A percentile compares a stretch with the other conserved stretches of the same genome.
phyloP scores from a whole-genome alignment of 2,797 vertebrate species.

The Acanthis flammea region DNA sequence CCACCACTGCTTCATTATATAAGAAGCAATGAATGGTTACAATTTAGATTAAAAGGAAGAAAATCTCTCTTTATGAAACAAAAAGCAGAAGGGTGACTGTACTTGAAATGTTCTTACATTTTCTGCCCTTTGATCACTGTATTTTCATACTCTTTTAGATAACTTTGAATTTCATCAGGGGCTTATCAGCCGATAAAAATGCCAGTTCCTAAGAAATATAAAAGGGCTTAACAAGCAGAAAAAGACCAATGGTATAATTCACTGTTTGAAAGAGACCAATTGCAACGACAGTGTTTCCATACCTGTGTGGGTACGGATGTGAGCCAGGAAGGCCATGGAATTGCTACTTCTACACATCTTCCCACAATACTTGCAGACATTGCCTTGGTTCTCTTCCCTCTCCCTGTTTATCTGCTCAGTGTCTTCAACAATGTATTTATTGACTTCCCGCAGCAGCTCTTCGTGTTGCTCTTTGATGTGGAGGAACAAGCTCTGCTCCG shows the following conservation, averaged over 20 bases:
- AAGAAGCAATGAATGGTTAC: constrained; percentile 27
- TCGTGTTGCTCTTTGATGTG: constrained; percentile 99
- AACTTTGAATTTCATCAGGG: neutral
- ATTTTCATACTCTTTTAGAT: neutral
- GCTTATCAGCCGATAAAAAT: neutral
- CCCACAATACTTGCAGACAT: constrained; percentile 93
- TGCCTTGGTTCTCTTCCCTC: constrained; percentile 96
- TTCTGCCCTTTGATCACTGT: neutral
- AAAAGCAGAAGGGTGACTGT: neutral
- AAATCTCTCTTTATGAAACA: neutral
- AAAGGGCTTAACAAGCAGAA: neutral
- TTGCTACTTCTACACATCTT: constrained; percentile 99
- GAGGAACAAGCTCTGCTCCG: constrained; percentile 92
- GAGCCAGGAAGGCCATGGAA: constrained; percentile 97
- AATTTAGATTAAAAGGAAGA: neutral
- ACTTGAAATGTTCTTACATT: neutral
- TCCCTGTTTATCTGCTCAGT: constrained; percentile 97
- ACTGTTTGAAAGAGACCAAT: neutral
- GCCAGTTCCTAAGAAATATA: neutral
- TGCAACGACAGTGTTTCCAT: constrained; percentile 19
- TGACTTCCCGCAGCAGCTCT: constrained; percentile 93
- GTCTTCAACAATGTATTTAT: constrained; percentile 97
- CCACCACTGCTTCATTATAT: neutral
- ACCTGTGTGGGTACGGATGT: constrained; percentile 98
- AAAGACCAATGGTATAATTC: neutral